A percentile compares a stretch with the other conserved stretches of the same genome.
These are phyloP conservation scores for Dicrurus megarhynchus DNA, from an alignment of 2,113 vertebrate species.

Conservation along the genomic window DNA sequence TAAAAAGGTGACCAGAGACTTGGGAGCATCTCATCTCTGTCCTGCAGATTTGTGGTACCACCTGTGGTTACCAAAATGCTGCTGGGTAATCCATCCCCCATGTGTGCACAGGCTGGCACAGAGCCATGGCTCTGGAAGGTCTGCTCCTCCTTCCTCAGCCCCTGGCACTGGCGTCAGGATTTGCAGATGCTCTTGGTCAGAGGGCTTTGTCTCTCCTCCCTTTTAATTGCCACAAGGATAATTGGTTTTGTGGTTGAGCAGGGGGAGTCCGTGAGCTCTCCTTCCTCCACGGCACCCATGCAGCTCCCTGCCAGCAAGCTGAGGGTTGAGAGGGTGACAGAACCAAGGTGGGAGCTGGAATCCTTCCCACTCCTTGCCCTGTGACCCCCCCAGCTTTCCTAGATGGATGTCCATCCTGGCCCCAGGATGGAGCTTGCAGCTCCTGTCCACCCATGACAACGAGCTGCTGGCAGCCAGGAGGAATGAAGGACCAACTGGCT, in stretches of 20 bases:
- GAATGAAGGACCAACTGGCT: neutral
- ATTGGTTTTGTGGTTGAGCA: neutral
- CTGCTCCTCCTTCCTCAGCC: neutral
- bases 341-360: neutral
- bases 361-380: neutral
- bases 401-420: neutral
- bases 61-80: neutral
- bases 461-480: neutral
- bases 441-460: fast-evolving
- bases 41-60: neutral
- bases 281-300: neutral
- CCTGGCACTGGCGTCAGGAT: neutral
- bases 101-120: neutral
- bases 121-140: neutral
- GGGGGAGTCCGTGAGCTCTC: neutral
- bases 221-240: neutral
- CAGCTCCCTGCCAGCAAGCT: neutral
- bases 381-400: neutral
- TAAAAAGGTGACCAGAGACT: neutral
- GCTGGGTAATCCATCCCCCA: neutral
- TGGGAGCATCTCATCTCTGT: neutral
- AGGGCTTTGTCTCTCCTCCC: neutral
- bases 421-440: neutral
- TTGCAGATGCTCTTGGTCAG: neutral
- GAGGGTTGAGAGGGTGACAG: neutral